Conservation (phyloP, 2,888 invertebrate species). For the Metallyticus violacea region DNA sequence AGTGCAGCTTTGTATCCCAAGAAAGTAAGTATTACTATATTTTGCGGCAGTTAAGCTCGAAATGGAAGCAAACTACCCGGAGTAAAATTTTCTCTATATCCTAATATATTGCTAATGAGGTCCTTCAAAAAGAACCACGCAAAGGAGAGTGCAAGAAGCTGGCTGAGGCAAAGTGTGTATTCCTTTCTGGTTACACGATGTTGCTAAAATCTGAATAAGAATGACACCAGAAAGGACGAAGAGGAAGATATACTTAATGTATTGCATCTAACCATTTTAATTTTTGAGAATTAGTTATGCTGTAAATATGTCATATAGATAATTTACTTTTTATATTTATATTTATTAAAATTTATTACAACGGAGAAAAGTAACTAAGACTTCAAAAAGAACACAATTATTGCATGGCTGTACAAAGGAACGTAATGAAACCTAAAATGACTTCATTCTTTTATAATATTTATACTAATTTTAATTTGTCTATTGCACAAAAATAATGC, state of each 20-base stretch:
- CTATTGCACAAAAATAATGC: too few species aligned
- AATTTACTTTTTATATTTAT: too few species aligned
- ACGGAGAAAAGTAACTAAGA: too few species aligned
- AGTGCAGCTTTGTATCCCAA: background rate
- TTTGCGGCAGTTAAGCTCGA: background rate
- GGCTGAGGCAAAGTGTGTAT: background rate
- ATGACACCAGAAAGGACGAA: background rate
- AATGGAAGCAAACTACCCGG: background rate
- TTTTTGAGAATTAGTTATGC: too few species aligned
- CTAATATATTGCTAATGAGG: constrained; percentile 28
- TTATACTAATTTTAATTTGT: too few species aligned
- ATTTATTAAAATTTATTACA: too few species aligned
- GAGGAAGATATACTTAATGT: background rate
- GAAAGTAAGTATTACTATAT: background rate
- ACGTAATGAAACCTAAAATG: too few species aligned
- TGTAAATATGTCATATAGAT: too few species aligned
- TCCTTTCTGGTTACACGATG: background rate
- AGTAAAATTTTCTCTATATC: background rate
- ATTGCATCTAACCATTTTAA: too few species aligned
- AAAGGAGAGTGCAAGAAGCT: background rate
- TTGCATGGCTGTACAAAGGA: too few species aligned
- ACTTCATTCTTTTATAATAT: too few species aligned
- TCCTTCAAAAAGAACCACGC: constrained; percentile 4
- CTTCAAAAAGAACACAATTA: too few species aligned
- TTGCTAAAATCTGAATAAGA: background rate